Evolutionary conservation across 2,888 invertebrate genomes (phyloP).

Genomic region (Tetragonisca angustula): DNA sequence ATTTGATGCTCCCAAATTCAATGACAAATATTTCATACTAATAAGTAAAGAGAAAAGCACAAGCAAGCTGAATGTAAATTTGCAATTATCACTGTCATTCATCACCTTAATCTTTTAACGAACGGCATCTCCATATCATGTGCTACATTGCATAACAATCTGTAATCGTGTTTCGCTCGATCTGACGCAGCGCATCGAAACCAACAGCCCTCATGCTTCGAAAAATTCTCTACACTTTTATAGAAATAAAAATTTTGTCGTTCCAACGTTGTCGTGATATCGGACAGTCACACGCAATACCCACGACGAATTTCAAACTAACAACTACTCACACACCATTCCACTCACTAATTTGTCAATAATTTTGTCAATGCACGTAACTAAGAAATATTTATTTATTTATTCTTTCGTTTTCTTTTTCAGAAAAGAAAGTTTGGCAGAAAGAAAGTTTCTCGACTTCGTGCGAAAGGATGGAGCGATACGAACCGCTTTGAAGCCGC

Average conservation of each 20-base stretch:
- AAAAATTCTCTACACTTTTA: background rate
- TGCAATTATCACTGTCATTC: too few species aligned
- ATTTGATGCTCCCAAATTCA: too few species aligned
- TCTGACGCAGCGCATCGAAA: background rate
- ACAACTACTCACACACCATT: background rate
- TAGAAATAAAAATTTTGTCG: background rate
- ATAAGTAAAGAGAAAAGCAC: background rate
- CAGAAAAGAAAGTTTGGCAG: background rate
- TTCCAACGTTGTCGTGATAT: background rate
- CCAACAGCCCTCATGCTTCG: background rate
- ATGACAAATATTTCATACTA: background rate
- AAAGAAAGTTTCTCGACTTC: background rate
- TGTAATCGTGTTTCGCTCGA: background rate
- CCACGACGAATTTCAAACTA: background rate
- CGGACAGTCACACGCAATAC: background rate
- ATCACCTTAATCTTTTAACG: background rate
- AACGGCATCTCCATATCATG: background rate
- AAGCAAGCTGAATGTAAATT: background rate
- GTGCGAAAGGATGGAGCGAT: conserved; percentile 50
- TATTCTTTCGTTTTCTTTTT: too few species aligned
- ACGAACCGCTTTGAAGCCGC: conserved; percentile 92
- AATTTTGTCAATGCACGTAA: background rate
- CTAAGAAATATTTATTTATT: too few species aligned
- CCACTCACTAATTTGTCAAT: background rate
- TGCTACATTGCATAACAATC: conserved; percentile 9